Evolutionary conservation across 2,888 invertebrate species (phyloP).

Genomic region (Globia sparganii): DNA sequence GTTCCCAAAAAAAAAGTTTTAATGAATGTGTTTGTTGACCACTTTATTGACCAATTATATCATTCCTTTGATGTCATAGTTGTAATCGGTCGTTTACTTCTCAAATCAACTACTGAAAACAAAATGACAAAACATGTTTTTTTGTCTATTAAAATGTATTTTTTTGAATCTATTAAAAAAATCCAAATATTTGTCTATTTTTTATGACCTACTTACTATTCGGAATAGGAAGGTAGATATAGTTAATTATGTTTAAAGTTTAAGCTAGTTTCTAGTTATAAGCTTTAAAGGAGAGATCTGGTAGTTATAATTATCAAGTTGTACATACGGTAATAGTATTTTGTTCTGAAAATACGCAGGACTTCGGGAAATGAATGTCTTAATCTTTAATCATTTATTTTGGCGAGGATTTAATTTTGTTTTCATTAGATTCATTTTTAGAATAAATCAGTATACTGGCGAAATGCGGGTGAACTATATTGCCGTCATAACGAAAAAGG

Average conservation of each 20-base stretch:
- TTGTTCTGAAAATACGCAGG: neutral
- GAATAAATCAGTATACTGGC: slow-evolving; percentile 3
- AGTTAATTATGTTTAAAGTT: neutral
- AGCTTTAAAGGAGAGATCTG: neutral
- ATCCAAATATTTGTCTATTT: too few relatives aligned
- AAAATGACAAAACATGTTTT: too few relatives aligned
- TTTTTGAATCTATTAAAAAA: too few relatives aligned
- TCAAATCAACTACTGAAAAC: too few relatives aligned
- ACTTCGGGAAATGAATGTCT: neutral
- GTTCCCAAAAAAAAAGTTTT: neutral
- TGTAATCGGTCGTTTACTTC: neutral
- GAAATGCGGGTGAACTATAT: neutral
- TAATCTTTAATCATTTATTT: neutral
- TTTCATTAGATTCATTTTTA: neutral
- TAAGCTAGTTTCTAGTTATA: neutral
- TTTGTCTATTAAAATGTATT: too few relatives aligned
- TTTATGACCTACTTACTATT: too few relatives aligned
- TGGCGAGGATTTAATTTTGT: neutral
- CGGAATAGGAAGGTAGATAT: too few relatives aligned
- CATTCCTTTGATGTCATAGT: neutral
- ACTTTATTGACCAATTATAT: neutral
- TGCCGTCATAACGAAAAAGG: too few relatives aligned
- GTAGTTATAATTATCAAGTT: neutral
- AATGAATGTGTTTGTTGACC: neutral
- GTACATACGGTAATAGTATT: too few relatives aligned